These are phyloP conservation scores for Augochlora pura DNA, from an alignment of 1,140 invertebrate species.

Conservation along the genomic window DNA sequence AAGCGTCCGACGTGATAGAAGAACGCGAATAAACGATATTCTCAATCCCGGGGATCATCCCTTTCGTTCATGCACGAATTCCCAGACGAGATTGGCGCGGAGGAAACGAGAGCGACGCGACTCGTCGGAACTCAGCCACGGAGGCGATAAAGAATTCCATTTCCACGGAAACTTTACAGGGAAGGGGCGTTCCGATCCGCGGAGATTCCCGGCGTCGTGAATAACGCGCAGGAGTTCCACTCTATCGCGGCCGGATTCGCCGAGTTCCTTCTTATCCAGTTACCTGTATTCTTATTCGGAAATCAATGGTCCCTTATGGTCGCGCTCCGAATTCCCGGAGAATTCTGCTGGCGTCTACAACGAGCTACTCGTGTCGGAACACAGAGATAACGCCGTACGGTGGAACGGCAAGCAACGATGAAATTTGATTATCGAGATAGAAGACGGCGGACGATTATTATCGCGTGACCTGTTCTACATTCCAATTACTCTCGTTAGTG, in stretches of 20 bases:
- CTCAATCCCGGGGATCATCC: background rate
- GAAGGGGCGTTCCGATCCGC: slow-evolving; percentile 6
- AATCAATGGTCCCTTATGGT: background rate
- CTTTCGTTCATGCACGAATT: slow-evolving; percentile 9
- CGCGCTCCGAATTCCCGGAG: too few species aligned
- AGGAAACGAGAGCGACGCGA: background rate
- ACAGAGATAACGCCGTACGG: background rate
- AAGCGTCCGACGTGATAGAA: background rate
- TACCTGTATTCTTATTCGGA: background rate
- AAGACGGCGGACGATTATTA: background rate
- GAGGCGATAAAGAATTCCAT: slow-evolving; percentile 31
- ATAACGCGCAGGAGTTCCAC: background rate
- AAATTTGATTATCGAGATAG: background rate
- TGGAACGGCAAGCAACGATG: background rate
- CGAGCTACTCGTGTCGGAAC: background rate
- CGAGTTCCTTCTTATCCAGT: background rate
- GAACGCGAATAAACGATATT: slow-evolving; percentile 4
- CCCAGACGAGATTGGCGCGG: background rate
- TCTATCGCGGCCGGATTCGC: background rate
- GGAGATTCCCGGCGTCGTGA: background rate
- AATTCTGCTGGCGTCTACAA: too few species aligned
- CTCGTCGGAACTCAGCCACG: background rate
- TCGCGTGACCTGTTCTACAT: too few species aligned
- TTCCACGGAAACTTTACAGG: slow-evolving; percentile 13
- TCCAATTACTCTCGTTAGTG: too few species aligned